Evolutionary conservation across 1,140 invertebrate species (phyloP), one percentile per base, ranked within the genome.

Genomic region (Pogonomyrmex barbatus): DNA sequence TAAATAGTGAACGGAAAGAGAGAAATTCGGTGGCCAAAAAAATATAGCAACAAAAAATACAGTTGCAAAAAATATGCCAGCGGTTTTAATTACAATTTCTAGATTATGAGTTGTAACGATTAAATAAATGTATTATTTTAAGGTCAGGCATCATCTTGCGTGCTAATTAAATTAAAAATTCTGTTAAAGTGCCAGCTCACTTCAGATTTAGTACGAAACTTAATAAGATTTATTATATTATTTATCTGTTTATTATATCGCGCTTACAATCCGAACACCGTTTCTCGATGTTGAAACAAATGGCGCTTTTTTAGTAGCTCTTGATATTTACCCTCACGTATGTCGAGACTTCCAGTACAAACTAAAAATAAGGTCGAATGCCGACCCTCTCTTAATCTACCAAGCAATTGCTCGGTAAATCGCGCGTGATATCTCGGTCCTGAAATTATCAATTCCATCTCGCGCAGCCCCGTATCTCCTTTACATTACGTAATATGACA

Each of bases 371-470:
- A 83, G 56, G 68, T 45, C 54, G 63, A 56, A 33, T 30, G 12
- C 50, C 62, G 54, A 83, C 79, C 79, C 79, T 83, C 54, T 52
- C 54, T 60, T 68, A 73, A 83, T 83, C 62, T 75, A n/a, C 17
- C 42, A 6, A 30, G 54, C 79, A 83, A 73, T 83, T 83, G 68
- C 78, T 45, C 30, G 65, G 39, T 71, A 71, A 42, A 30, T 50
- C 60, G 67, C 67, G 67, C 67, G 30, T 71, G 56, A 83, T 75
- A 62, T 60, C 24, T 24, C 68, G 79, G 24, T 68, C 68, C 79
- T 83, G 79, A 83, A 67, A 83, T 83, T 83, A 83, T 83, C 68
- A 83, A 83, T 83, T 50, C 12, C 33, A 60, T 75, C 54, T n/a
- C n/a, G 42, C 79, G 42, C 79, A 81, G 67, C 67, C 50, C 30